phyloP scores from a whole-genome alignment of 2,113 vertebrate genomes.

The Gorsachius goisagi region DNA sequence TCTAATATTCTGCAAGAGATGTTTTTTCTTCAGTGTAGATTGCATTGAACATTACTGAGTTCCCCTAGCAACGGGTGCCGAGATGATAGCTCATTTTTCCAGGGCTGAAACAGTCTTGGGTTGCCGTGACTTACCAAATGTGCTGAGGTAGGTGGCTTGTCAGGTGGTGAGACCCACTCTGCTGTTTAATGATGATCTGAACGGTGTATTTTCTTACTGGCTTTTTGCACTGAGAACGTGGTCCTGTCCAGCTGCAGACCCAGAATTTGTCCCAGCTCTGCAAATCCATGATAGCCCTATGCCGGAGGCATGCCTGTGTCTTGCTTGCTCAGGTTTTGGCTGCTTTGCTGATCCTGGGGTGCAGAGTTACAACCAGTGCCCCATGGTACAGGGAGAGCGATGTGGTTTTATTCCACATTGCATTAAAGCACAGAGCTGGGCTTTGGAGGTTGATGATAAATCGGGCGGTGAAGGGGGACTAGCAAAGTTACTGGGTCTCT shows the following conservation, averaged over 20 bases:
- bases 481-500: neutral
- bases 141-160: neutral
- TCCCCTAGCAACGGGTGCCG: neutral
- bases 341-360: neutral
- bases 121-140: neutral
- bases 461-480: too few species aligned
- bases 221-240: neutral
- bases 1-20: neutral
- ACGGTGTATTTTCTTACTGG: neutral
- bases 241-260: neutral
- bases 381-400: fast-evolving
- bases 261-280: neutral
- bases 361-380: neutral
- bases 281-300: neutral
- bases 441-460: neutral
- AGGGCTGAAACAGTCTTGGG: neutral
- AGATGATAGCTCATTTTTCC: neutral
- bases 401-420: neutral
- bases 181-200: neutral
- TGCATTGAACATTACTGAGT: neutral
- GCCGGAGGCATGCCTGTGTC: neutral
- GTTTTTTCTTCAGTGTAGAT: neutral
- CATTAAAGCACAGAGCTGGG: neutral
- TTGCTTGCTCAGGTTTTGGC: neutral
- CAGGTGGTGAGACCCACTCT: neutral